Base-by-base conservation (phyloP, 2,113 vertebrate species). In the Pachypanchax playfairii region DNA sequence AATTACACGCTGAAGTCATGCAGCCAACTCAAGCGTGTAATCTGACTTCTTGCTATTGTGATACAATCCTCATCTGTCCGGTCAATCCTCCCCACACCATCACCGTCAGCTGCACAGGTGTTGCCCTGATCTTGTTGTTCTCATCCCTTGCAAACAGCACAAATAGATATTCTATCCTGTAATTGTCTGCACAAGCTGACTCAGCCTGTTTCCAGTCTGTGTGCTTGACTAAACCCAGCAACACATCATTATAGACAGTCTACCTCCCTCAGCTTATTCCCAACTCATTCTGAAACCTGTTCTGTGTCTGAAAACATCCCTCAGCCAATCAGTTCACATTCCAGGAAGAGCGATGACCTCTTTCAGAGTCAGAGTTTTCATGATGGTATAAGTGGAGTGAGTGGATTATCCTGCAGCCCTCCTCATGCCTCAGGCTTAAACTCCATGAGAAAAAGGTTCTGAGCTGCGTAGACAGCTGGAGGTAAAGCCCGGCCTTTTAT, bases 1-100 rank as follows among this genome's bases (percentile, higher is more conserved):
- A 82, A 82, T 80, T 59, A 75, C 50, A 80, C 18, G 1, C 8
- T 81, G 70, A 76, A 60, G 53, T 79, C 74, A 78, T 46, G 59
- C 7, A 4, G 21, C 20, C 47, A 8, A 5, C 13, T 74, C 52
- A 49, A 28, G 31, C 35, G 49, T 68, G 55, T 73, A 63, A 76
- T 68, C 46, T 49, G 50, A 70, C 70, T 44, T 57, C 31, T 62
- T 47, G 56, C 58, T 41, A 20, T 77, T 68, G 70, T 75, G 71
- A 78, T 31, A 18, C 59, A 65, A 56, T 51, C 28, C 13, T 55
- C 4, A 13, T 38, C 17, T 65, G 62, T 73, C 58, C 71, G 62
- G 47, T 13, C 47, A 53, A 15, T 52, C 54, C 57, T 26, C 35
- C 36, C 13, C 58, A 26, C 3, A 6, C 62, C 47, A 41, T 36